These are phyloP conservation scores for Craseonycteris thonglongyai DNA, from an alignment of 2,113 vertebrate species.

Conservation along the genomic window DNA sequence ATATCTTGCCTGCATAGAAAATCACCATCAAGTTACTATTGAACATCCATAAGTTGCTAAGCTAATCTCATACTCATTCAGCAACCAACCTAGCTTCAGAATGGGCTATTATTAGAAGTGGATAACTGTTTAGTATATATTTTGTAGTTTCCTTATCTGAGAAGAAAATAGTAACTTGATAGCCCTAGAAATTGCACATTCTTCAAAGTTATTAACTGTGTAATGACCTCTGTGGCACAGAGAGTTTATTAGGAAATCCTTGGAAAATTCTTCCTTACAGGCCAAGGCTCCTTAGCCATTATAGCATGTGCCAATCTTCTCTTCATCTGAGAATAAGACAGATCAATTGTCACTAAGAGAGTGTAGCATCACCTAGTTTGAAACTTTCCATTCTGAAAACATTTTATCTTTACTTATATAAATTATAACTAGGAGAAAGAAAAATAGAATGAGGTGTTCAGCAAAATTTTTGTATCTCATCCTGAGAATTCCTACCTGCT, in stretches of 20 bases:
- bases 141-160: neutral
- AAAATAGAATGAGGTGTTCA: neutral
- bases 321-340: neutral
- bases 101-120: neutral
- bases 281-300: neutral
- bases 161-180: neutral
- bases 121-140: neutral
- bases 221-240: neutral
- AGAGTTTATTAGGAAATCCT: neutral
- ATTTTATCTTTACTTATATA: neutral
- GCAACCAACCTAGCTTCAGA: neutral
- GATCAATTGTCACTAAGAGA: neutral
- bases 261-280: neutral
- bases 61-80: neutral
- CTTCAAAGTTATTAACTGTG: neutral
- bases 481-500: neutral
- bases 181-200: neutral
- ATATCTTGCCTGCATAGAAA: neutral
- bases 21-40: neutral
- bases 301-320: neutral
- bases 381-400: neutral
- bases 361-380: neutral
- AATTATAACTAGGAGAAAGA: neutral
- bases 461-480: neutral
- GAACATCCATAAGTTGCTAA: neutral